Evolutionary conservation across 2,797 vertebrate species (phyloP).

Genomic region (Amniataba percoides): DNA sequence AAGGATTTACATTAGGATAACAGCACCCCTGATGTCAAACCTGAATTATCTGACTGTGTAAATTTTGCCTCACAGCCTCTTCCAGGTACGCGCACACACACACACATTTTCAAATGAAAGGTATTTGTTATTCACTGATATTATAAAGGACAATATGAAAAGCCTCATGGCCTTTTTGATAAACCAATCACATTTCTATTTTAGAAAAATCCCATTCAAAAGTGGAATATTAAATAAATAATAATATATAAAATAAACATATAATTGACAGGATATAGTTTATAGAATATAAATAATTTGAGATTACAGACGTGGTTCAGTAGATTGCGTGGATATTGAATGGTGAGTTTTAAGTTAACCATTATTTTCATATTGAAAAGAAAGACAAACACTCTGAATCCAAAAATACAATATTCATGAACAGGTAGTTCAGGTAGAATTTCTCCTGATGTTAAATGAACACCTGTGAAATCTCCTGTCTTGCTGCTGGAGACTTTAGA

Average conservation of each 20-base stretch:
- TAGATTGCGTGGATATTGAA: not conserved
- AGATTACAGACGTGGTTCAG: not conserved
- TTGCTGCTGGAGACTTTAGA: slow-evolving; percentile 27
- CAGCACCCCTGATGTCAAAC: not conserved
- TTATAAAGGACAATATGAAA: not conserved
- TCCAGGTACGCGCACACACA: not conserved
- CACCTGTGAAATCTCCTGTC: slow-evolving; percentile 46
- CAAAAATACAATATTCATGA: too few relatives aligned
- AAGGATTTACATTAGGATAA: too few relatives aligned
- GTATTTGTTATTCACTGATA: not conserved
- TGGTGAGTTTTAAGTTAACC: not conserved
- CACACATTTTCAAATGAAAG: not conserved
- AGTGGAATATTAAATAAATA: not conserved
- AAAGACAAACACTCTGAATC: not conserved
- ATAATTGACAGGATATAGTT: not conserved
- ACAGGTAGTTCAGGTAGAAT: not conserved
- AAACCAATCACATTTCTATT: too few relatives aligned
- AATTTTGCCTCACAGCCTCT: not conserved
- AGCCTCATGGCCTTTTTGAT: not conserved
- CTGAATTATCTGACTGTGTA: not conserved
- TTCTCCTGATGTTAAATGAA: not conserved
- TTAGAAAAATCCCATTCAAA: not conserved
- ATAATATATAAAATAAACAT: not conserved
- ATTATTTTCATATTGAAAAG: not conserved
- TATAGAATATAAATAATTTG: not conserved